phyloP scores from a whole-genome alignment of 2,888 invertebrate genomes.

The Cheilosia urbana region DNA sequence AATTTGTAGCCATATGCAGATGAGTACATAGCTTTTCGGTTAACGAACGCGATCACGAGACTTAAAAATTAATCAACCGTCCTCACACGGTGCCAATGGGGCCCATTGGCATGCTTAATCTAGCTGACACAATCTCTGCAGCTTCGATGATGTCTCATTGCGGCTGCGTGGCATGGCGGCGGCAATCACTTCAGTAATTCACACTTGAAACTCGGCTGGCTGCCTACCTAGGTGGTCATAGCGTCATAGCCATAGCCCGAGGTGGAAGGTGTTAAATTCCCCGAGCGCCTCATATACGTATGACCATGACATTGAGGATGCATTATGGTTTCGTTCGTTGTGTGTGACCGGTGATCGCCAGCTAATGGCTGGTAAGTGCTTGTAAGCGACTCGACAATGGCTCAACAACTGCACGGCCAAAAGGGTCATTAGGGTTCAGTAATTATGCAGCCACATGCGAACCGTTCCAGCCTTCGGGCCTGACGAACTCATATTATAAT shows the following conservation, averaged over 20 bases:
- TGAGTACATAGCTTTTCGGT: constrained; percentile 71
- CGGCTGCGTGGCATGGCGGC: constrained; percentile 14
- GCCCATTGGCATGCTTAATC: constrained; percentile 53
- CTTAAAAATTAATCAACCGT: constrained; percentile 68
- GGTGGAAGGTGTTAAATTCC: constrained; percentile 68
- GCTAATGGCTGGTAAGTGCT: constrained; percentile 70
- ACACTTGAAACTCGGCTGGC: constrained; percentile 61
- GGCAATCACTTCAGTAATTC: constrained; percentile 57
- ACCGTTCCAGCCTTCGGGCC: constrained; percentile 30
- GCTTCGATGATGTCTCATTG: constrained; percentile 53
- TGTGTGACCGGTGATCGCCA: constrained; percentile 38
- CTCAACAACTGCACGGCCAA: constrained; percentile 17
- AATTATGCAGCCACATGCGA: constrained; percentile 51
- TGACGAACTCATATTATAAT: constrained; percentile 70
- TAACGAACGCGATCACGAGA: constrained; percentile 71
- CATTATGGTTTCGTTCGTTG: constrained; percentile 64
- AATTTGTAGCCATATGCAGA: constrained; percentile 72
- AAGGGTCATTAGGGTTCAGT: constrained; percentile 73
- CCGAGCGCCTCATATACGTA: constrained; percentile 24
- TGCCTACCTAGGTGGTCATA: constrained; percentile 67
- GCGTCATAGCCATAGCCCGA: constrained; percentile 53
- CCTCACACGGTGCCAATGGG: constrained; percentile 33
- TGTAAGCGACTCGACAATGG: constrained; percentile 49
- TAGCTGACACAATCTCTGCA: constrained; percentile 63
- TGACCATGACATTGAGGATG: constrained; percentile 73